Base-by-base conservation (phyloP, 2,888 invertebrate genomes). In the Luffia ferchaultella region DNA sequence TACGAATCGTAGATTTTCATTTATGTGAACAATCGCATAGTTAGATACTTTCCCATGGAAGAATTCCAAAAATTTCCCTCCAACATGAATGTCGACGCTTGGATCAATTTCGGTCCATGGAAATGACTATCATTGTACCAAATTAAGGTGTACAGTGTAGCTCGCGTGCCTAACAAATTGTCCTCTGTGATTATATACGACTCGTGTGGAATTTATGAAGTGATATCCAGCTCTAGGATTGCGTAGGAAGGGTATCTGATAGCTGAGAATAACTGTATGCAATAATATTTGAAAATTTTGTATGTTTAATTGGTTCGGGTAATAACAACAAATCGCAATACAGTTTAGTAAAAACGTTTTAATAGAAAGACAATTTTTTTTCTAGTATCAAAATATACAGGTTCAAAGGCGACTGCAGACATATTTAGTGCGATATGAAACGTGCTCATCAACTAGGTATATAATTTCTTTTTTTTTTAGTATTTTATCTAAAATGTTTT, bases 141-240 rank as follows among this genome's bases (percentile, higher is more conserved):
- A 30, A 30, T 30, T 30, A 30, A 30, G 30, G 30, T 30, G 30
- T 12, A 30, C 30, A 20, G 18, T 16, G 18, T 48, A 41, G 1
- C 48, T 48, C 48, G 48, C 48, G 48, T 48, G 48, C 48, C 48
- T n/a, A 2, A 17, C 18, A 48, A 48, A 48, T 48, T 41, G 48
- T 30, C 30, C 3, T 30, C 30, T 30, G n/a, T 30, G 30, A 30
- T 30, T 30, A 30, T 30, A 30, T 12, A 12, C 30, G 30, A 30
- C 30, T 30, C 5, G 30, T 12, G 5, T 30, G 30, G 30, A 7
- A 30, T 30, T 30, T 12, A 12, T 30, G 12, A 12, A 30, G 12
- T 30, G 30, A 3, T 3, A 3, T 7, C 30, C 12, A 7, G 12
- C 12, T 30, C 12, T 30, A 30, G 30, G 30, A 30, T 30, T 30